Evolutionary conservation across 2,797 vertebrate genomes (phyloP).

Genomic region (Phalloptychus januarius): DNA sequence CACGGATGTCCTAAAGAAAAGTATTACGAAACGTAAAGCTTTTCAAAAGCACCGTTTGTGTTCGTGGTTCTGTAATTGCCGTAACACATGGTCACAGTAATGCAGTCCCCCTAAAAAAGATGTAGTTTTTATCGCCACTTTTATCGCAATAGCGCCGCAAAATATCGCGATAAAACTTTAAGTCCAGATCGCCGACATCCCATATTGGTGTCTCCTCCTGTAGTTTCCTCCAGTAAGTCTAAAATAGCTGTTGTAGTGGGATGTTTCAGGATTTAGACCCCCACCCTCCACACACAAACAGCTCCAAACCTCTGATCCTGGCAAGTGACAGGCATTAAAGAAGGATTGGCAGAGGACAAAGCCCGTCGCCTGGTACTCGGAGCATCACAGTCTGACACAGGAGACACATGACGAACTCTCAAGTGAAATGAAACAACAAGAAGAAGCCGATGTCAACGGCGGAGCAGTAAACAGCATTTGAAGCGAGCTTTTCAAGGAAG

Average conservation of each 20-base stretch:
- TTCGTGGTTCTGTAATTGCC: too few species aligned
- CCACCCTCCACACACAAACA: slow-evolving; percentile 23
- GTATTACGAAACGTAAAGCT: too few species aligned
- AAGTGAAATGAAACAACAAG: slow-evolving; percentile 20
- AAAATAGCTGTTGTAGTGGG: slow-evolving; percentile 27
- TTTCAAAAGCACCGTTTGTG: too few species aligned
- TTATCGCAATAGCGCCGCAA: too few species aligned
- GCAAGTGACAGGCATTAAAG: slow-evolving; percentile 52
- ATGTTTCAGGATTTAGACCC: slow-evolving; percentile 30
- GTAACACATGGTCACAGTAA: too few species aligned
- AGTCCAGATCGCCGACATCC: too few species aligned
- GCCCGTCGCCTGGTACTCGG: slow-evolving; percentile 31
- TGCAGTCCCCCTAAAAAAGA: too few species aligned
- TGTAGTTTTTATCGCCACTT: too few species aligned
- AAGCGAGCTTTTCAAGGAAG: slow-evolving; percentile 45
- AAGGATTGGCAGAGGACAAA: slow-evolving; percentile 38
- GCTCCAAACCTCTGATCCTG: slow-evolving; percentile 33
- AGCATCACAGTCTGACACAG: slow-evolving; percentile 38
- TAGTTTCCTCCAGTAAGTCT: slow-evolving; percentile 23
- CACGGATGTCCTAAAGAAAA: too few species aligned
- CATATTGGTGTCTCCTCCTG: slow-evolving; percentile 11
- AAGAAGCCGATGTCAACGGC: slow-evolving; percentile 31
- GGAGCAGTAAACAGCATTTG: slow-evolving; percentile 51
- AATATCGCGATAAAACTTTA: too few species aligned
- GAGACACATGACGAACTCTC: slow-evolving; percentile 37